Base-by-base conservation (phyloP, 2,888 invertebrate species). In the Caenorhabditis sp. region DNA sequence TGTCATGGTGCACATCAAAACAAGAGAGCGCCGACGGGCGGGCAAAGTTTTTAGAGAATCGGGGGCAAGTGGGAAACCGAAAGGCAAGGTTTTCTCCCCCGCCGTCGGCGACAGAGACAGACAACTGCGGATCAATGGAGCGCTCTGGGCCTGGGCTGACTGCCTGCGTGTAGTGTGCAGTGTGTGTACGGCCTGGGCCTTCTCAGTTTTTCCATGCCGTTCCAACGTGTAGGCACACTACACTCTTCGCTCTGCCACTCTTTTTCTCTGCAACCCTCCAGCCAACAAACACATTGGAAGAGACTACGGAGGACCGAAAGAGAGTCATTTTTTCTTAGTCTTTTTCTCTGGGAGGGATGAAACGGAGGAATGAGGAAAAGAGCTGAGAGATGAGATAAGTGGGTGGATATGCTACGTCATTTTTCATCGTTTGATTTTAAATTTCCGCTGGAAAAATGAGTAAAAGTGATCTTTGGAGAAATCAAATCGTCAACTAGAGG, bases 381-480 rank as follows among this genome's bases (percentile, higher is more conserved):
- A 37, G 72, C 50, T 18, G 26, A 47, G 68, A 55, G 44, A 61
- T 47, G 40, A 28, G 67, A 60, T 74, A 76, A 68, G 76, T 67
- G 76, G 76, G 67, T 76, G 76, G 76, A 67, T 76, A 40, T 24
- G 37, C 40, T 60, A 76, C 76, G 76, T 76, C 76, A 76, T 67
- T 60, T 67, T 35, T 51, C 67, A 61, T 76, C 67, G 67, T 76
- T 76, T 67, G 76, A 76, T 76, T 76, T 40, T 40, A 13, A 6
- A 13, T 40, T 44, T 53, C 60, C 26, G 35, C 20, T 24, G 51
- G 51, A 32, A 56, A 53, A 56, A 28, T 9, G 24, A 32, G 32
- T 4, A 9, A 32, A 9, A 32, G 20, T 58, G 76, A 76, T 67
- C 67, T 67, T 76, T 61, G 67, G 44, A 76, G 56, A 74, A 51